Conservation (phyloP, 2,888 invertebrate species). For the Callyntrura guangdongensis region DNA sequence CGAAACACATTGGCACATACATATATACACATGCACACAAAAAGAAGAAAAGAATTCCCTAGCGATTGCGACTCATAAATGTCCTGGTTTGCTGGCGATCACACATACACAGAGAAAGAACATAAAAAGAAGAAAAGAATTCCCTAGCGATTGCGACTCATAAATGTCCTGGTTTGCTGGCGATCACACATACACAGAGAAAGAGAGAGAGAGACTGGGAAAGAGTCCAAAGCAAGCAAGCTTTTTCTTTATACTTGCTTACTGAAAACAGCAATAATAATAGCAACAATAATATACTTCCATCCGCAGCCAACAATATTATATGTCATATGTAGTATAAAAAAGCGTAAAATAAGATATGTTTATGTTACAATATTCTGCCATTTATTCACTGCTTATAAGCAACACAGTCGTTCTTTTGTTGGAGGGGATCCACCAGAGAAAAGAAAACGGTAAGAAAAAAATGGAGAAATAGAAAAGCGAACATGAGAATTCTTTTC, state of each 20-base stretch:
- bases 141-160: slow-evolving; percentile 62
- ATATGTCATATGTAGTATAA: too few relatives aligned
- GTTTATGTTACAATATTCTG: too few relatives aligned
- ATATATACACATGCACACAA: background rate
- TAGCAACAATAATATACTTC: background rate
- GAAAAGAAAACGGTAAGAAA: background rate
- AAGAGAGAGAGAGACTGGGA: background rate
- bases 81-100: slow-evolving; percentile 57
- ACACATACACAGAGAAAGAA: background rate
- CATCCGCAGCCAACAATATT: too few relatives aligned
- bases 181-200: too few relatives aligned
- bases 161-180: slow-evolving; percentile 57
- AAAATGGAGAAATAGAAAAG: background rate
- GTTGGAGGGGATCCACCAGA: background rate
- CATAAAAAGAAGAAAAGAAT: slow-evolving; percentile 38
- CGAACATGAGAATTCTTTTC: background rate
- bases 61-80: slow-evolving; percentile 63
- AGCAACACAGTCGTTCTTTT: too few relatives aligned
- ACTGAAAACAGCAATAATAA: background rate
- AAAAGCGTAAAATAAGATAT: too few relatives aligned
- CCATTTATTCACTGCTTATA: too few relatives aligned
- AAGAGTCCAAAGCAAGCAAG: background rate
- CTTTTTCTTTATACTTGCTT: background rate
- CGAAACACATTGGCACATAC: too few relatives aligned
- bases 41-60: slow-evolving; percentile 52